Evolutionary conservation across 1,140 invertebrate species (phyloP), one percentile per base, ranked within the genome.

Genomic region (Agrypnia vestita): DNA sequence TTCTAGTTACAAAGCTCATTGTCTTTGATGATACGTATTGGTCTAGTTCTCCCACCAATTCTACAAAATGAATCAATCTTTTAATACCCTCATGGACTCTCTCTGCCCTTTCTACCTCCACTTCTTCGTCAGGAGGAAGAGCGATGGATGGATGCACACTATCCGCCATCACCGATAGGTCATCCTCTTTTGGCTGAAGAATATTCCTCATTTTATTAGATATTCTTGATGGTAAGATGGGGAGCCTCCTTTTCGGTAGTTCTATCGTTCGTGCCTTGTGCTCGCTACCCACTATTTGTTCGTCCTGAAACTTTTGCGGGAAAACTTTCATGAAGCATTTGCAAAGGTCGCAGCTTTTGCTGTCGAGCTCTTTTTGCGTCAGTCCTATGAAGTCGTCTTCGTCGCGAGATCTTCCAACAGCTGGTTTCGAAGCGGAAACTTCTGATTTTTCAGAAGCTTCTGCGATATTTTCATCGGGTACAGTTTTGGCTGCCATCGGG

Each of bases 291-390:
- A 7, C 43, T 69, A 43, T 19, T 13, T n/a, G n/a, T 11, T 13
- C 35, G 10, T 73, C 69, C 21, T 25, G 11, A 13, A 53, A 25
- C 69, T 73, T 73, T 43, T 69, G n/a, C 13, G 82, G 79, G 55
- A 79, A 61, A 17, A 62, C 64, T 55, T 81, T 81, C 72, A 79
- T 71, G 8, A 83, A 59, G 19, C 79, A 83, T 21, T 81, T 72
- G 76, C 82, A 83, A 15, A 83, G 56, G 15, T 83, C 82, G 47
- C 82, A 83, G 15, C 62, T 79, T 56, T 71, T 69, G 12, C 46
- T 25, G 43, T 59, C 13, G 12, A 69, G n/a, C 11, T 79, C 78
- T 79, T 79, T 47, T 15, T 79, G 67, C 4, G 72, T 61, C 61
- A 53, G 44, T 61, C 44, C 64, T 15, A 47, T 17, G n/a, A 47